Evolutionary conservation across 1,140 invertebrate species (phyloP).

Genomic region (Temnothorax nylanderi): DNA sequence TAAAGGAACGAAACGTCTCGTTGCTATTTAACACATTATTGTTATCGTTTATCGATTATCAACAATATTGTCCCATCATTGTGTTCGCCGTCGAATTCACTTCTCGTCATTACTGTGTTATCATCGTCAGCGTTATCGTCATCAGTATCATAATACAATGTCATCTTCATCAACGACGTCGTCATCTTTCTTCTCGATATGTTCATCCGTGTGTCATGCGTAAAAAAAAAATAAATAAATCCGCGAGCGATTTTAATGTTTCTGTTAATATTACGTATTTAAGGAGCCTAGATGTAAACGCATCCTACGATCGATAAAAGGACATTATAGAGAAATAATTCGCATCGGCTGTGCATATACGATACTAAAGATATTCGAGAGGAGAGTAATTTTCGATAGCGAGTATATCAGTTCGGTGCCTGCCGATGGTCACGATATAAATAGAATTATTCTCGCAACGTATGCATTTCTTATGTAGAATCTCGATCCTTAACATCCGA

Average conservation of each 20-base stretch:
- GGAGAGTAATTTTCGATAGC: neutral
- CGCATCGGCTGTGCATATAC: conserved; percentile 1
- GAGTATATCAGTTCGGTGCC: neutral
- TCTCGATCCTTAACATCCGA: conserved; percentile 24
- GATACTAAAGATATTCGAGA: conserved; percentile 28
- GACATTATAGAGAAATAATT: conserved; percentile 15
- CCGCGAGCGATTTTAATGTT: conserved; percentile 18
- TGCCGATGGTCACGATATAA: conserved; percentile 20
- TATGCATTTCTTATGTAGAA: conserved; percentile 63
- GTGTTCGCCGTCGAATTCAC: conserved; percentile 54
- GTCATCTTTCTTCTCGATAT: conserved; percentile 64
- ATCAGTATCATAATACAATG: conserved; percentile 49
- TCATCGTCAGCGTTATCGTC: conserved; percentile 55
- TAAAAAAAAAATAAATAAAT: neutral
- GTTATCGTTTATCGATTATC: conserved; percentile 22
- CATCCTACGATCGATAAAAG: conserved; percentile 21
- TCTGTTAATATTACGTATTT: conserved; percentile 34
- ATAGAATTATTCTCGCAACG: conserved; percentile 51
- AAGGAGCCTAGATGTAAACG: neutral
- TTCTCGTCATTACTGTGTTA: conserved; percentile 40
- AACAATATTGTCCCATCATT: conserved; percentile 4
- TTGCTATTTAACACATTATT: conserved; percentile 27
- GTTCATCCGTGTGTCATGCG: conserved; percentile 44
- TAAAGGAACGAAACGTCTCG: conserved; percentile 47
- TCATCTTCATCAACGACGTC: conserved; percentile 47